Evolutionary conservation across 1,140 invertebrate species (phyloP).

Genomic region (Frieseomelitta varia): DNA sequence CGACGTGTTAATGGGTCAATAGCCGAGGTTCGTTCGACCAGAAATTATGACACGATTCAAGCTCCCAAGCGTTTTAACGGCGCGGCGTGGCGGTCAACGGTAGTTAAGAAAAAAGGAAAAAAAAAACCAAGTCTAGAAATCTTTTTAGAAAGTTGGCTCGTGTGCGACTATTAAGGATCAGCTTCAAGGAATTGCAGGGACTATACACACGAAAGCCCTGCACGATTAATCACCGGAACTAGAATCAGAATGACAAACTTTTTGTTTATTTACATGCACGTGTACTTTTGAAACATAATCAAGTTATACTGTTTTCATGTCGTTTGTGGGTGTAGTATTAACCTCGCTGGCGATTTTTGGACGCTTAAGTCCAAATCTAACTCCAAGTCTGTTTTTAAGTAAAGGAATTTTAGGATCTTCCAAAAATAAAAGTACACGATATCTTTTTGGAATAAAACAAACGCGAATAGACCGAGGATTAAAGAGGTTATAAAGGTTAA

Average conservation of each 20-base stretch:
- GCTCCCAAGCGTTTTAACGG: neutral
- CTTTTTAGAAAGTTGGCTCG: conserved; percentile 59
- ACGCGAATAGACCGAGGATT: neutral
- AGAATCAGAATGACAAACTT: neutral
- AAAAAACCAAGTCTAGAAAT: conserved; percentile 48
- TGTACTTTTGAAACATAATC: neutral
- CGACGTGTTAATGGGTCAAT: conserved; percentile 42
- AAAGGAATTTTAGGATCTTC: neutral
- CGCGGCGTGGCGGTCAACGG: conserved; percentile 19
- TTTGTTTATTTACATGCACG: neutral
- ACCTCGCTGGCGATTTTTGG: neutral
- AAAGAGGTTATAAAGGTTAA: neutral
- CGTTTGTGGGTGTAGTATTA: neutral
- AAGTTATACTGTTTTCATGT: neutral
- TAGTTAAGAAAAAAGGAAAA: neutral
- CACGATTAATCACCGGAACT: neutral
- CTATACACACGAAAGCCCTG: neutral
- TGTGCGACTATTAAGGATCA: conserved; percentile 43
- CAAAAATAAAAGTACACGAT: neutral
- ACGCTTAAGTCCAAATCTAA: too few species aligned
- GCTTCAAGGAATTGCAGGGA: neutral
- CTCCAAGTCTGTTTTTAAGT: neutral
- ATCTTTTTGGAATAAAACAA: neutral
- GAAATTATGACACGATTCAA: conserved; percentile 37
- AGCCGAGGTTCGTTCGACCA: conserved; percentile 27